These are phyloP conservation scores for Callorhinus ursinus DNA, from an alignment of 2,113 vertebrate species.

Conservation along the genomic window DNA sequence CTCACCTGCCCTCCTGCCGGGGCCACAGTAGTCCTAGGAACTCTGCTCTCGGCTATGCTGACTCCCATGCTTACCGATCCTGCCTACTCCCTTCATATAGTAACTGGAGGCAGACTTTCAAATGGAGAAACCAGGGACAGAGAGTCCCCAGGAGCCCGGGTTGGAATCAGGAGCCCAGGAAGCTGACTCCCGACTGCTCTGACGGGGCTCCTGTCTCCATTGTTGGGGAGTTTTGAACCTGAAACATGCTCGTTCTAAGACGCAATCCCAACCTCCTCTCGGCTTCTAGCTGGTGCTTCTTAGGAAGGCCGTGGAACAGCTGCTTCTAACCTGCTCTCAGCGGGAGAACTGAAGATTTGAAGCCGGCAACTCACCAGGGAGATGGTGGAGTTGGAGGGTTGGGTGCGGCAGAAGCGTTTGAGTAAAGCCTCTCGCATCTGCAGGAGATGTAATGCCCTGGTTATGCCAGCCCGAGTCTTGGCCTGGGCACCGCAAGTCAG, in stretches of 20 bases:
- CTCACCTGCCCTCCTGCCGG: background rate
- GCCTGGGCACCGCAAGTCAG: background rate
- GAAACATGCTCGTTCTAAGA: background rate
- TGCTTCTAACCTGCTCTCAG: background rate
- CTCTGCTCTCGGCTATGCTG: background rate
- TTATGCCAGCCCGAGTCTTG: rapidly evolving
- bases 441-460: background rate
- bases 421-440: slow-evolving; percentile 74
- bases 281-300: background rate
- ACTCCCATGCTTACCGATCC: rapidly evolving
- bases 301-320: background rate
- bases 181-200: background rate
- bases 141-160: background rate
- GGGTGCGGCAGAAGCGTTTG: slow-evolving; percentile 12
- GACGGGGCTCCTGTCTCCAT: background rate
- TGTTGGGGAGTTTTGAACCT: background rate
- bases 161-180: background rate
- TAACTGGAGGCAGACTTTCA: background rate
- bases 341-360: background rate
- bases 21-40: background rate
- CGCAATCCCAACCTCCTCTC: background rate
- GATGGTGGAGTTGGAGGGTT: background rate
- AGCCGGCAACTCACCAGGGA: slow-evolving; percentile 65
- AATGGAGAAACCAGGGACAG: background rate
- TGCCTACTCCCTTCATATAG: background rate